Base-by-base conservation (phyloP, 1,140 invertebrate genomes). In the Sitophilus oryzae region DNA sequence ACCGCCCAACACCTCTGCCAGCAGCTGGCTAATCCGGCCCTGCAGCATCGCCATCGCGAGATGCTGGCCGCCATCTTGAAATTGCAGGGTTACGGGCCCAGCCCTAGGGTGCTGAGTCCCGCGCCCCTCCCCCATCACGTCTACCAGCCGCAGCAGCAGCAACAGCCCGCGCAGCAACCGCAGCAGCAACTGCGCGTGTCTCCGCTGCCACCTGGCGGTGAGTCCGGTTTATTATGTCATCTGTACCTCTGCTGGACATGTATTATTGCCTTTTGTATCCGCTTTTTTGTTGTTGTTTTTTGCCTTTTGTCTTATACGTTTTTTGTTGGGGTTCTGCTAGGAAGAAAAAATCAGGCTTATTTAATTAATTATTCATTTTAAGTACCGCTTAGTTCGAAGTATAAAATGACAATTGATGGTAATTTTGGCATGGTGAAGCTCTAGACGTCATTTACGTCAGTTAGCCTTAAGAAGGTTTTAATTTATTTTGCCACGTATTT, bases 1-100 rank as follows among this genome's bases (percentile, higher is more conserved):
- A 85, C 84, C 1, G 77, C 78, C 18, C 80, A 83, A 61, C 79
- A 85, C 66, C 71, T 89, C 35, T 80, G 86, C 60, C 85, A 89
- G 63, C 86, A 90, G 67, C 76, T 77, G 56, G 78, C 76, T 52
- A 88, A 85, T 72, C 82, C 84, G 0, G 82, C 77, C 9, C 79
- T 82, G 73, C 83, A 84, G 62, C 80, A 76, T 65, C 81, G 80
- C 14, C 83, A 88, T 59, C 79, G 83, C 30, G 86, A 90, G 56
- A 73, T 88, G 52, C 75, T 89, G 52, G 74, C 80, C 22, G 81
- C 81, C 38, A 87, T 89, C 56, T 70, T 86, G 21, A 83, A 82
- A 62, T 56, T 64, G 38, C 63, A 62, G 64, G 48, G 71, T 66
- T 71, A 74, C 16, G 72, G 71, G n/a, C 70, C 73, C 6, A 74